Base-by-base conservation (phyloP, 2,888 invertebrate species). In the Caenorhabditis sp. region DNA sequence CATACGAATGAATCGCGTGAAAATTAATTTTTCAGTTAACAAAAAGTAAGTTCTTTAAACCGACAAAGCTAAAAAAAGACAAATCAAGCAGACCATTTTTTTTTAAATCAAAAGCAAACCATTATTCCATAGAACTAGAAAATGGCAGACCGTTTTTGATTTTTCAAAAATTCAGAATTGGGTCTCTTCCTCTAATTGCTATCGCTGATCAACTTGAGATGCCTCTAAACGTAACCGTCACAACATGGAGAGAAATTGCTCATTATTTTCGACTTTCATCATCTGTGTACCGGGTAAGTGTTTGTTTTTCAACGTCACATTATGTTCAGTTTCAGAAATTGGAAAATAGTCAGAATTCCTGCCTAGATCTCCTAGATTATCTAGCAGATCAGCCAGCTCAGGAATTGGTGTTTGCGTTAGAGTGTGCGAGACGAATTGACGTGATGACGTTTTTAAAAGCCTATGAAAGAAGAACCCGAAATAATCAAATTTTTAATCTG, bases 381-480 rank as follows among this genome's bases (percentile, higher is more conserved):
- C n/a, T 57, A 59, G 1, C 17, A 4, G 51, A 49, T 17, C 6
- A 49, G 14, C n/a, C 49, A 26, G 73, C 60, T 12, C 65, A 66
- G 43, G 27, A 53, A 10, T 19, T 73, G 23, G 14, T 76, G 1
- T 54, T 61, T 36, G 67, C 76, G 5, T 19, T 76, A 14, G 54
- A 37, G 36, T 23, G 60, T 4, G 55, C 43, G 0, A 50, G 69
- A n/a, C 55, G 78, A 14, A 58, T 78, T 6, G 78, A 78, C 27
- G 60, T 71, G n/a, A 49, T 78, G 17, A 17, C 43, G 14, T 64
- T 24, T 19, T 60, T 67, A 14, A 19, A 14, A 21, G 53, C 66
- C 3, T 23, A 63, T 12, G 10, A 58, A 23, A 60, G 23, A 58
- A 19, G 60, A 51, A 50, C 6, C 1, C n/a, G 26, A 27, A 61